These are phyloP conservation scores for Danaus chrysippus DNA, from an alignment of 2,888 invertebrate species.

Conservation along the genomic window DNA sequence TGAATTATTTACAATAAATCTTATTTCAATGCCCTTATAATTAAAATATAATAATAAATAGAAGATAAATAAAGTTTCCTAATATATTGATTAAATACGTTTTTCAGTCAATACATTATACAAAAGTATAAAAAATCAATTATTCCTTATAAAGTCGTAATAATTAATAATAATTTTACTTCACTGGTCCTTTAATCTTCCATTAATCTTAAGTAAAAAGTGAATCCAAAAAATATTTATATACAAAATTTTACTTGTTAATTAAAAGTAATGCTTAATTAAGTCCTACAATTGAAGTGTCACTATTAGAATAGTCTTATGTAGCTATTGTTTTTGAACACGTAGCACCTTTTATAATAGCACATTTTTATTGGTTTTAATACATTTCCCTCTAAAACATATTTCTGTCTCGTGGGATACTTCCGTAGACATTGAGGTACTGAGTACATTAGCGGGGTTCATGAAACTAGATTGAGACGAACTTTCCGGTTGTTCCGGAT, in stretches of 20 bases:
- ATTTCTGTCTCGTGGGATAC: constrained; percentile 93
- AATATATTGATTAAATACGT: constrained; percentile 45
- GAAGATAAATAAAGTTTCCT: constrained; percentile 37
- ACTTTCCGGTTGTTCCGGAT: constrained; percentile 43
- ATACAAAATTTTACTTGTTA: constrained; percentile 72
- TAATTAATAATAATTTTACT: constrained; percentile 19
- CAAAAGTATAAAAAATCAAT: constrained; percentile 42
- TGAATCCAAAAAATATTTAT: constrained; percentile 60
- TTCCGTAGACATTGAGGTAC: constrained; percentile 89
- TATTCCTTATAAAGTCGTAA: constrained; percentile 9
- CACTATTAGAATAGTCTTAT: constrained; percentile 28
- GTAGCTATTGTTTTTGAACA: constrained; percentile 51
- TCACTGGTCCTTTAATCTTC: constrained; percentile 28
- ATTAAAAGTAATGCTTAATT: constrained; percentile 38
- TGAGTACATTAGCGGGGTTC: constrained; percentile 78
- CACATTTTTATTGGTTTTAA: constrained; percentile 80
- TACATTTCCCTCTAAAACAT: constrained; percentile 91
- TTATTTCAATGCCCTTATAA: constrained; percentile 15
- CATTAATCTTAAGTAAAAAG: constrained; percentile 38
- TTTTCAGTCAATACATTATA: constrained; percentile 56
- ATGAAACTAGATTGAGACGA: constrained; percentile 65
- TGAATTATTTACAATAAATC: constrained; percentile 1
- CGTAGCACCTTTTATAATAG: constrained; percentile 60
- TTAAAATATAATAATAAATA: constrained; percentile 29
- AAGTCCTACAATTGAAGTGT: constrained; percentile 31